Evolutionary conservation across 2,888 invertebrate genomes (phyloP), one percentile per base, ranked within the genome.

Genomic region (Ethmia dodecea): DNA sequence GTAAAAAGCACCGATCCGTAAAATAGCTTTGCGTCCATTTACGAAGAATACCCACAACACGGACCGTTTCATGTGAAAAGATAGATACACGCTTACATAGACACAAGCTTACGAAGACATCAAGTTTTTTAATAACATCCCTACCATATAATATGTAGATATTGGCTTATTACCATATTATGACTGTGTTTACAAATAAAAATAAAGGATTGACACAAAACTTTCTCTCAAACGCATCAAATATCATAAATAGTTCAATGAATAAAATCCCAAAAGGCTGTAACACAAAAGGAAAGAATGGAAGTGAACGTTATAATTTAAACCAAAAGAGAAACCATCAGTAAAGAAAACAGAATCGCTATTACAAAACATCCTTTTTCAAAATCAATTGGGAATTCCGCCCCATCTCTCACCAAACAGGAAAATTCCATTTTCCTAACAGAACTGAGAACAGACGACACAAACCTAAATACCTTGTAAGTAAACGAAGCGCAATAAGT

Each of bases 401-500:
- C 67, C 65, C 66, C 69, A 55, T 65, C 61, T 54, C 58, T 66
- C 47, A 34, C 68, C 68, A 71, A 66, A 83, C 81, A 83, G 74
- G 81, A 76, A 80, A 81, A 81, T 73, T 80, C 80, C 81, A 83
- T 83, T 83, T 78, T 66, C 63, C 63, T 66, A 80, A 81, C 72
- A 71, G 72, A 75, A 74, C 72, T 60, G 75, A 49, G 61, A 65
- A 73, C 69, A 72, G 67, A 70, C 74, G 74, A 70, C 71, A 67
- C 69, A 65, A 61, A 70, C 75, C 76, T 79, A 80, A 81, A 81
- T 80, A 78, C 81, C 80, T 78, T 77, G 80, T 83, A 77, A 79
- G 80, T 75, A 81, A 81, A 79, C 80, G 79, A 78, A 68, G 72
- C 79, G 73, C 75, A 77, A 77, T 81, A 78, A 81, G 79, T 77